Base-by-base conservation (phyloP, 2,888 invertebrate species). In the Mechanitis messenoides region DNA sequence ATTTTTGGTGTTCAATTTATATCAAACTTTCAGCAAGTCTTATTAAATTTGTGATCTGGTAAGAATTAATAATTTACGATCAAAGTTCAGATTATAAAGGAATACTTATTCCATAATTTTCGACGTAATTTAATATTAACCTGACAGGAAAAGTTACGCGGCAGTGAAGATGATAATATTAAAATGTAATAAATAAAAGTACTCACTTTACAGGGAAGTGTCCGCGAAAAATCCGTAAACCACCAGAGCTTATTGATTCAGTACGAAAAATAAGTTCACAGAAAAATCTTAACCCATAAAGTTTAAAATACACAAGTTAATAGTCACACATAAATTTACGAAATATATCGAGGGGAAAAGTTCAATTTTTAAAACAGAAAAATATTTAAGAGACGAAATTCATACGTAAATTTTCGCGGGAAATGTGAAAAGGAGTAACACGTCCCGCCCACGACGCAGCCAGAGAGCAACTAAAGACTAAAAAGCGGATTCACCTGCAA, bases 341-440 rank as follows among this genome's bases (percentile, higher is more conserved):
- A 77, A 77, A 69, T 63, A 61, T 60, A 55, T 63, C 61, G 64
- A 54, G 66, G 47, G 60, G 65, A 69, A 66, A 66, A 5, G 28
- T 50, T 31, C 3, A 50, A 66, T 67, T 66, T 67, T 64, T 64
- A 61, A 60, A 50, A 50, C 59, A 59, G 53, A 58, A 35, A 59
- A 61, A 63, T 67, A 68, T 59, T 45, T 58, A 55, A 63, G 64
- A 55, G 56, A 54, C 55, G 56, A 69, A 65, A 67, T 64, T 56
- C 28, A 64, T 70, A 74, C 84, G 85, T 84, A 87, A 84, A 78
- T 88, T 87, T 88, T 86, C 87, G 89, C 89, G 89, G 87, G 85
- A 87, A 88, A 83, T 64, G 55, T 57, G 56, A 60, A 68, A 65
- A 68, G 70, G 65, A 68, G 67, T 66, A 63, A 72, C 71, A 72